Evolutionary conservation across 2,888 invertebrate species (phyloP), one percentile per base, ranked within the genome.

Genomic region (Trichacis sp.): DNA sequence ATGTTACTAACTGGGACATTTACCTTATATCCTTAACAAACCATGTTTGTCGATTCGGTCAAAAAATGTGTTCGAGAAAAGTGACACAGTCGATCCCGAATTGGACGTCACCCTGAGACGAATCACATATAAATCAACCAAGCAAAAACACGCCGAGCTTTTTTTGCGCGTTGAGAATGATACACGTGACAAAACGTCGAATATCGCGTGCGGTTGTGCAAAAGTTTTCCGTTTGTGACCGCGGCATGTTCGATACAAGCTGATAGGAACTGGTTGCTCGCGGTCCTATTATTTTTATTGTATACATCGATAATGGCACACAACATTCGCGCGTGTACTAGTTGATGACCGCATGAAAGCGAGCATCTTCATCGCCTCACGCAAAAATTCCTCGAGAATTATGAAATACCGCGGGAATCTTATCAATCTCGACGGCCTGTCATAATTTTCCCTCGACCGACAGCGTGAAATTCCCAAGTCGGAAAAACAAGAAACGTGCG

Each of bases 171-270:
- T 5, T n/a, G n/a, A 18, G 14, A 18, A 43, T 19, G 15, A 43
- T 17, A 18, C 43, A 18, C 43, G 43, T 43, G 43, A 18, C 43
- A 43, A 19, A 43, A 43, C 43, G 11, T 17, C 15, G 43, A 24
- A 46, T 29, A 76, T 80, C 76, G 80, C 79, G 80, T 80, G 80
- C 70, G 61, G 45, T 54, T 52, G 60, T 64, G 74, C 68, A 73
- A 77, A 79, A 80, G 75, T 78, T 79, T 77, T 73, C 73, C 75
- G 77, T 79, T 79, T 76, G 72, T 72, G 71, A 68, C 56, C 70
- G 66, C 58, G 70, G 70, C 69, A 70, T 70, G 70, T 68, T 73
- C 75, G 74, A 77, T 77, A 78, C 74, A 69, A 74, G 60, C 73
- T 69, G 78, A 79, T 77, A 79, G 73, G 64, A 68, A 73, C 71